Conservation (phyloP, 2,113 vertebrate species). For the Psilopsiagon aurifrons region DNA sequence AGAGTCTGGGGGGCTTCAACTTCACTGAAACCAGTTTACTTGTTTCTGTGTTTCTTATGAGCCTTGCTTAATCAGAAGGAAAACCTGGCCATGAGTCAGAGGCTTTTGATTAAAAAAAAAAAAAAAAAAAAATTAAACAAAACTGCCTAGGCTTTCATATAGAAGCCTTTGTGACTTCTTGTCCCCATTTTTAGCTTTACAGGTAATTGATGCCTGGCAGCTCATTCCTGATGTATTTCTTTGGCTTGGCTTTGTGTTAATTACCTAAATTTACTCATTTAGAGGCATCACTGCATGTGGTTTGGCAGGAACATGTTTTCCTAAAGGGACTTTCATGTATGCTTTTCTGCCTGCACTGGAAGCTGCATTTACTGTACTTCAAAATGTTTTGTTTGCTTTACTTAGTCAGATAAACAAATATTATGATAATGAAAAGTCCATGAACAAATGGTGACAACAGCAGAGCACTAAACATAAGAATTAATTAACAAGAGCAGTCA, state of each 20-base stretch:
- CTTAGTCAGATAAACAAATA: slow-evolving; percentile 74
- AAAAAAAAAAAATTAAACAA: neutral
- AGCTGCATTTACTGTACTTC: slow-evolving; percentile 46
- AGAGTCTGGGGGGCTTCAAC: neutral
- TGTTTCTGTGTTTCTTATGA: neutral
- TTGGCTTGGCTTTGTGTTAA: slow-evolving; percentile 46
- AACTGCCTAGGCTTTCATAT: neutral
- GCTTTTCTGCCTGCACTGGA: slow-evolving; percentile 7
- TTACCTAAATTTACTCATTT: slow-evolving; percentile 54
- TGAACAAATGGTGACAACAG: slow-evolving; percentile 70
- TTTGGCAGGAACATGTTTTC: slow-evolving; percentile 47
- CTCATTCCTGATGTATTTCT: slow-evolving; percentile 10
- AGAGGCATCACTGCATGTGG: neutral
- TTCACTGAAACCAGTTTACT: neutral
- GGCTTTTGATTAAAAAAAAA: neutral
- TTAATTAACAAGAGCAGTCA: slow-evolving; percentile 69
- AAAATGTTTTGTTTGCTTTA: slow-evolving; percentile 71
- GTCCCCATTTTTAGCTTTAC: neutral
- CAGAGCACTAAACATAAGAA: slow-evolving; percentile 68
- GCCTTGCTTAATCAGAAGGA: neutral
- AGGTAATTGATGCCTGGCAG: slow-evolving; percentile 50
- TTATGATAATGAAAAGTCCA: slow-evolving; percentile 68
- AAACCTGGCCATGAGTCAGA: neutral
- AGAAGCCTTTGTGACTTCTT: neutral
- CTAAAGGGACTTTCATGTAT: slow-evolving; percentile 27